A percentile compares a stretch with the other conserved stretches of the same genome.
These are phyloP conservation scores for Eira barbara DNA, from an alignment of 2,113 vertebrate genomes.

Conservation along the genomic window DNA sequence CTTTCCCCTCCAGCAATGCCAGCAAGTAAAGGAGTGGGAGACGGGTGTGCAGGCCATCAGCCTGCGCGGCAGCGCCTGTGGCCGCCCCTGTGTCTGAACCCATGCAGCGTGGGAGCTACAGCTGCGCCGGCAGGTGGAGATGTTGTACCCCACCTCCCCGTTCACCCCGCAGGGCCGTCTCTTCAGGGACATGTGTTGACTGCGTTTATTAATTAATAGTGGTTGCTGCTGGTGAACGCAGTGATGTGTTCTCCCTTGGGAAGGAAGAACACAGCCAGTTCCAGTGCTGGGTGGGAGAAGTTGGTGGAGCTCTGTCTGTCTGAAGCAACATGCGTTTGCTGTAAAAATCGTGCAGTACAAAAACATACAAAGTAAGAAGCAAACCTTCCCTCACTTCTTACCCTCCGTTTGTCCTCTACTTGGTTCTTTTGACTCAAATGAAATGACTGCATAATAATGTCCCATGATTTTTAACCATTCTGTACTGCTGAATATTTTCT, in stretches of 20 bases:
- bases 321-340: neutral
- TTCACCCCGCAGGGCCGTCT: neutral
- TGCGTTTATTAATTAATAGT: neutral
- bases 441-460: neutral
- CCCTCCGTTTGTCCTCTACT: neutral
- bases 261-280: neutral
- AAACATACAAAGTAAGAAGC: neutral
- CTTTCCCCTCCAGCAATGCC: neutral
- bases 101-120: neutral
- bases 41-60: neutral
- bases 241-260: neutral
- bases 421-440: neutral
- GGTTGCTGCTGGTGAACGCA: neutral
- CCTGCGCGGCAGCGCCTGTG: neutral
- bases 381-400: neutral
- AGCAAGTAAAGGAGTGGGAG: neutral
- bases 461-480: neutral
- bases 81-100: neutral
- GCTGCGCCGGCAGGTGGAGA: neutral
- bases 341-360: neutral
- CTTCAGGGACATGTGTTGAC: neutral
- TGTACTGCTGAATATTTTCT: neutral
- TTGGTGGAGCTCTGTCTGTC: neutral
- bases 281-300: neutral
- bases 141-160: fast-evolving